Base-by-base conservation (phyloP, 2,113 vertebrate genomes). In the Cygnus atratus region DNA sequence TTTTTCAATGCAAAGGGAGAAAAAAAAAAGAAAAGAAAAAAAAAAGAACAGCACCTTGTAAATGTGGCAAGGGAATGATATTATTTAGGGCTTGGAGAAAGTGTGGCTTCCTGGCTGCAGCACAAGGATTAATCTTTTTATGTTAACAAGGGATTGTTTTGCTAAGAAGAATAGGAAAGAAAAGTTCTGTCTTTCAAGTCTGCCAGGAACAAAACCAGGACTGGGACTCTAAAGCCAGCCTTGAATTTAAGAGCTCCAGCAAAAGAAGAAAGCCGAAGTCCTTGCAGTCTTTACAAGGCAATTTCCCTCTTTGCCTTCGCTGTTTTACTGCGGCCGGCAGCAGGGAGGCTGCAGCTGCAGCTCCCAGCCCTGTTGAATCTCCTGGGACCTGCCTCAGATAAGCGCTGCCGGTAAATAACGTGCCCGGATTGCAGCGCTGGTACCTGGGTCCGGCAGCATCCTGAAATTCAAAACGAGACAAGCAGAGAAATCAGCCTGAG, bases 61-160 rank as follows among this genome's bases (percentile, higher is more conserved):
- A 95, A 89, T 9, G 35, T 88, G 72, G 54, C 46, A 33, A 92
- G 84, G 70, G 77, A 93, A 71, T 0, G 26, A 84, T 76, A 70
- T 91, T 93, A 82, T 75, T 73, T 96, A 76, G 77, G 86, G 88
- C 83, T 93, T 2, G 8, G 78, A 87, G 62, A 83, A 92, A 73
- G 78, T 55, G 68, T 26, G 29, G 46, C 62, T 97, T 87, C 92
- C 76, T 93, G 84, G 93, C 57, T 91, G 73, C 77, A 66, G 86
- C 13, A 3, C 12, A 11, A 70, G 82, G 91, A 89, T 96, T 97
- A 96, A 97, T 96, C 92, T 97, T 78, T 85, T 94, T 96, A 87
- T 87, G 87, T 95, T 96, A 97, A 96, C 66, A 86, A 97, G 92
- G 50, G 95, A 95, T 95, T 95, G 92, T 87, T 88, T 91, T 94